phyloP scores from a whole-genome alignment of 2,797 vertebrate species.

The Choloepus didactylus region DNA sequence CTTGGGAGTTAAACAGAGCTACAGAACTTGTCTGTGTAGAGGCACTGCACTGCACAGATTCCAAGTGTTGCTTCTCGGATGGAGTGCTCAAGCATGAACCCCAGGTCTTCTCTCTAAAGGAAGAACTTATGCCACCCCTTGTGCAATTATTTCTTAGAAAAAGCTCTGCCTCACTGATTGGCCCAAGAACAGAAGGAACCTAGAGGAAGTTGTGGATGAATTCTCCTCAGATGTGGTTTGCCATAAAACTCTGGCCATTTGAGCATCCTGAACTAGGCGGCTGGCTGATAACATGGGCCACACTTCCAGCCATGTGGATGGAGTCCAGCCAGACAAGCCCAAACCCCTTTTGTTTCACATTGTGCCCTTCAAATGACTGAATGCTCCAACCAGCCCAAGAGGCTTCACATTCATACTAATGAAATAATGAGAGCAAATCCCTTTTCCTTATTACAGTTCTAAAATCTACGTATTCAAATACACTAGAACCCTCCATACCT shows the following conservation, averaged over 20 bases:
- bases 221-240: not conserved
- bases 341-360: not conserved
- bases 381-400: not conserved
- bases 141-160: not conserved
- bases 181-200: not conserved
- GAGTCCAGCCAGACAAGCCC: not conserved
- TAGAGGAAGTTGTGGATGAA: not conserved
- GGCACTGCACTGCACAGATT: accelerated
- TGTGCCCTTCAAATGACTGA: not conserved
- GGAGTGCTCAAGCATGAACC: not conserved
- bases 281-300: not conserved
- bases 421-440: not conserved
- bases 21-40: accelerated
- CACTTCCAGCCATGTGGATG: not conserved
- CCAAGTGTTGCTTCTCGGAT: not conserved
- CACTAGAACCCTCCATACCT: not conserved
- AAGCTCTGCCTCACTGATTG: not conserved
- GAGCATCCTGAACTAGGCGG: not conserved
- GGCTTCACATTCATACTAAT: accelerated
- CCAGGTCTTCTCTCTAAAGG: not conserved
- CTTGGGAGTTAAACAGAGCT: not conserved
- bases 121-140: not conserved
- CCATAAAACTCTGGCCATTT: not conserved
- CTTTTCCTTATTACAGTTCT: not conserved
- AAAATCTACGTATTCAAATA: not conserved